Percentiles rank a stretch among this genome's conserved stretches.
Conservation (phyloP, 2,113 vertebrate species). For the Paradoxurus hermaphroditus region DNA sequence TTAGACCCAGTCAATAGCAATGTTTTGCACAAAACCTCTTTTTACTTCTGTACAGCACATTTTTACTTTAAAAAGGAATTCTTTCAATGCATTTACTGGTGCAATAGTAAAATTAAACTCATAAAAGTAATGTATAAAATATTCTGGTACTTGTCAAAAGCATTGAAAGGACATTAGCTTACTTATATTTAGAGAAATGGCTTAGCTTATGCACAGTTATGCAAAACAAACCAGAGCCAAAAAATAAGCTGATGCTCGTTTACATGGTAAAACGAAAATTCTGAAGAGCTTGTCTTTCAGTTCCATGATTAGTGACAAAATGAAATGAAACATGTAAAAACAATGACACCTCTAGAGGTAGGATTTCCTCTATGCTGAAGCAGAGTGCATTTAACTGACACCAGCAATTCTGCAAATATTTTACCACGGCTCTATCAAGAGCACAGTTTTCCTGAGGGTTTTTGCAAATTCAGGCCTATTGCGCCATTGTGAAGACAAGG, state of each 20-base stretch:
- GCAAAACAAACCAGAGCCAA: neutral
- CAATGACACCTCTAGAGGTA: neutral
- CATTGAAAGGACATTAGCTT: neutral
- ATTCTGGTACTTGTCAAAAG: neutral
- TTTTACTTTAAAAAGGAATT: neutral
- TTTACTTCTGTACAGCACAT: neutral
- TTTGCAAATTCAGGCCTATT: conserved; percentile 12
- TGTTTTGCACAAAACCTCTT: neutral
- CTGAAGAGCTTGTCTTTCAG: conserved; percentile 20
- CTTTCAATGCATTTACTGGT: neutral
- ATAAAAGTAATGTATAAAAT: conserved; percentile 14
- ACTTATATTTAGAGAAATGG: neutral
- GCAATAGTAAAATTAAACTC: neutral
- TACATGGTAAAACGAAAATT: neutral
- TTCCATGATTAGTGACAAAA: conserved; percentile 7
- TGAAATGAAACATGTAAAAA: conserved; percentile 23
- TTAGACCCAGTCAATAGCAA: neutral
- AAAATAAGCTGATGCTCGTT: neutral
- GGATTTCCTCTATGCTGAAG: neutral
- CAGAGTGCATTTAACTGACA: neutral
- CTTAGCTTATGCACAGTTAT: neutral
- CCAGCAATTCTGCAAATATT: neutral
- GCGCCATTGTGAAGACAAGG: neutral
- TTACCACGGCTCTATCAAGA: neutral
- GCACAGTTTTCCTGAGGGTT: neutral